Percentiles rank a stretch among this genome's conserved stretches.
These are phyloP conservation scores for Drosophila takahashii DNA, from an alignment of 1,140 invertebrate species.

Conservation along the genomic window DNA sequence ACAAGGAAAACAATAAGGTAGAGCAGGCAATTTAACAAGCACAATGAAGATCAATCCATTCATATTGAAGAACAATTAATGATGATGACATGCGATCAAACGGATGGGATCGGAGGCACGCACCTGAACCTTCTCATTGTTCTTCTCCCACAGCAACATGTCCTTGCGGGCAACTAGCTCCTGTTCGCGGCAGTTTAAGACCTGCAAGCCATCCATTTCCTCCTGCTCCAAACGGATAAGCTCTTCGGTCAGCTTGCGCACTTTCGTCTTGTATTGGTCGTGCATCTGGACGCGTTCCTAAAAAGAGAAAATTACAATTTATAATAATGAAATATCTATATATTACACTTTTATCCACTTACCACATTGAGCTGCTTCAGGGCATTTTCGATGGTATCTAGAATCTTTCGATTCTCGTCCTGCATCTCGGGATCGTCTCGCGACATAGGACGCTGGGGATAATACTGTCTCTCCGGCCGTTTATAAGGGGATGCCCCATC, in stretches of 20 bases:
- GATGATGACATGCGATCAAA: slow-evolving; percentile 23
- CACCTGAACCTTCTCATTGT: slow-evolving; percentile 84
- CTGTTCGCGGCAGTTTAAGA: slow-evolving; percentile 75
- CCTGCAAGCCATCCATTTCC: slow-evolving; percentile 78
- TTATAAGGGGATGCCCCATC: slow-evolving; percentile 72
- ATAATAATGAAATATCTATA: too few species aligned
- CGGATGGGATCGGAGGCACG: slow-evolving; percentile 1
- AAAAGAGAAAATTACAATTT: too few species aligned
- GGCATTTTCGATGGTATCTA: slow-evolving; percentile 86
- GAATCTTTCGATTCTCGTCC: slow-evolving; percentile 83
- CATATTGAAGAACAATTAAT: slow-evolving; percentile 3
- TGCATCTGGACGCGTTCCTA: slow-evolving; percentile 84
- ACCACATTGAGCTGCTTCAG: slow-evolving; percentile 87
- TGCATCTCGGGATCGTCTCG: slow-evolving; percentile 81
- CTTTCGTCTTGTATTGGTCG: slow-evolving; percentile 83
- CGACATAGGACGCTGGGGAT: slow-evolving; percentile 73
- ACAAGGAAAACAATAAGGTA: slow-evolving; percentile 60
- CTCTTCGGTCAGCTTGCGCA: slow-evolving; percentile 75
- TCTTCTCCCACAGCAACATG: slow-evolving; percentile 85
- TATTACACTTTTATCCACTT: background rate
- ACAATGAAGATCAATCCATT: slow-evolving; percentile 35
- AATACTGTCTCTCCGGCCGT: slow-evolving; percentile 75
- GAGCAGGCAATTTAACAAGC: slow-evolving; percentile 48
- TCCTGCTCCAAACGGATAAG: slow-evolving; percentile 85
- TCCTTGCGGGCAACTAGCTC: slow-evolving; percentile 78